These are phyloP conservation scores for Diadema setosum DNA, from an alignment of 35 echinoderm and acorn worm species.

Conservation along the genomic window DNA sequence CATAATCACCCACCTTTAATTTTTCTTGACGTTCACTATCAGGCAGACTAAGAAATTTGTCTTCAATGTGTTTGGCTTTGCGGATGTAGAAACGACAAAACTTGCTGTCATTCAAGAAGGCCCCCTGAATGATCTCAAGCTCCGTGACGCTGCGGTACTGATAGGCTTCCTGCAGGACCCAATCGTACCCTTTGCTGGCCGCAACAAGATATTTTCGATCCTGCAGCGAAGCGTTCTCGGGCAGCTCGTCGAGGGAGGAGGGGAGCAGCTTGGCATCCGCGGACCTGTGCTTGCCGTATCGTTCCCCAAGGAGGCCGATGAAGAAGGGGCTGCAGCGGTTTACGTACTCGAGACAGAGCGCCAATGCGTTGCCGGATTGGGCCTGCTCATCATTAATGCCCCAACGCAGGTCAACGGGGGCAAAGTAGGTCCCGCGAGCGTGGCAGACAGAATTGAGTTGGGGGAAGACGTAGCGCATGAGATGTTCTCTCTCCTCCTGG, in stretches of 20 bases:
- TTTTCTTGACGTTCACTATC: constrained; percentile 63
- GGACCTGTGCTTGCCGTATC: constrained; percentile 81
- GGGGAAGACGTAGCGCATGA: constrained; percentile 72
- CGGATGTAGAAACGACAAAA: constrained; percentile 82
- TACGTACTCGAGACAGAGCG: constrained; percentile 87
- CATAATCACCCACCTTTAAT: constrained; percentile 63
- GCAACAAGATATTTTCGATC: constrained; percentile 83
- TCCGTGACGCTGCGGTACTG: constrained; percentile 91
- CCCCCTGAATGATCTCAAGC: constrained; percentile 87
- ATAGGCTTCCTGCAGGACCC: constrained; percentile 85
- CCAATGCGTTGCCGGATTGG: constrained; percentile 69
- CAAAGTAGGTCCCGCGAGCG: constrained; percentile 64
- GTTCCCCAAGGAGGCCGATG: constrained; percentile 89
- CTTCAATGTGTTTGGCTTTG: constrained; percentile 74
- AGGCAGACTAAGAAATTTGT: constrained; percentile 63
- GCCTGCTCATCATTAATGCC: constrained; percentile 86
- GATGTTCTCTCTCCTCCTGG: constrained; percentile 75
- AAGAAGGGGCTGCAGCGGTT: constrained; percentile 84
- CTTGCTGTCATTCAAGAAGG: constrained; percentile 70
- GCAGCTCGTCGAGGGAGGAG: constrained; percentile 23
- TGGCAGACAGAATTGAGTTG: constrained; percentile 80
- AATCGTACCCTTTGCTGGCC: constrained; percentile 77
- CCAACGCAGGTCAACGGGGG: constrained; percentile 85
- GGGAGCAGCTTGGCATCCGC: constrained; percentile 20
- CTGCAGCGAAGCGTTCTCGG: constrained; percentile 50